Base-by-base conservation (phyloP, 2,113 vertebrate species). In the Glaucidium brasilianum region DNA sequence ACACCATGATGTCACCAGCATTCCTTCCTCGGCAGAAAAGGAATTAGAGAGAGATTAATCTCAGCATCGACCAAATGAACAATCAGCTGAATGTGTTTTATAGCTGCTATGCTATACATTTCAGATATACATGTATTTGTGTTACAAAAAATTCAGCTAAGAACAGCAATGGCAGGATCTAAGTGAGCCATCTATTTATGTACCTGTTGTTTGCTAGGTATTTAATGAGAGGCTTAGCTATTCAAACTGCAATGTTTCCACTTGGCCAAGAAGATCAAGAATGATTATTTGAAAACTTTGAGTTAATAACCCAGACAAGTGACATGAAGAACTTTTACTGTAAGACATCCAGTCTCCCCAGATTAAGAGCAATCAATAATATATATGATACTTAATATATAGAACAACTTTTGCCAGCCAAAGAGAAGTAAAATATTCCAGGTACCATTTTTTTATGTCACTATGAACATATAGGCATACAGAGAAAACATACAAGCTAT, bases 11-110 rank as follows among this genome's bases (percentile, higher is more conserved):
- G 13, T 88, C 85, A 96, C 55, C 85, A 81, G 52, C 82, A 90
- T 89, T 94, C 87, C 87, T 80, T 90, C 59, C 66, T 95, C 68
- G 79, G 63, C 43, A 93, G 73, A 86, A 82, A 79, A 94, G n/a
- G 85, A 95, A 92, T 93, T n/a, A 74, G n/a, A 76, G 35, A 72
- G 22, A 94, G 67, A 87, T 83, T 77, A 96, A 91, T 76, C 47
- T 77, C 37, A 20, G n/a, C 45, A 49, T 45, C 4, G 10, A 74
- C 69, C 73, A 94, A 90, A 93, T 18, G n/a, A 91, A 90, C 3
- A 8, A 93, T 77, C 50, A 80, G 49, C 20, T 84, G 52, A 72
- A 91, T 49, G 23, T 13, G 20, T 39, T 79, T 86, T 56, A 81
- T 74, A 91, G 67, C 52, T 77, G 45, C 17, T 80, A 12, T 1